Evolutionary conservation across 2,113 vertebrate species (phyloP).

Genomic region (Cebidichthys violaceus): DNA sequence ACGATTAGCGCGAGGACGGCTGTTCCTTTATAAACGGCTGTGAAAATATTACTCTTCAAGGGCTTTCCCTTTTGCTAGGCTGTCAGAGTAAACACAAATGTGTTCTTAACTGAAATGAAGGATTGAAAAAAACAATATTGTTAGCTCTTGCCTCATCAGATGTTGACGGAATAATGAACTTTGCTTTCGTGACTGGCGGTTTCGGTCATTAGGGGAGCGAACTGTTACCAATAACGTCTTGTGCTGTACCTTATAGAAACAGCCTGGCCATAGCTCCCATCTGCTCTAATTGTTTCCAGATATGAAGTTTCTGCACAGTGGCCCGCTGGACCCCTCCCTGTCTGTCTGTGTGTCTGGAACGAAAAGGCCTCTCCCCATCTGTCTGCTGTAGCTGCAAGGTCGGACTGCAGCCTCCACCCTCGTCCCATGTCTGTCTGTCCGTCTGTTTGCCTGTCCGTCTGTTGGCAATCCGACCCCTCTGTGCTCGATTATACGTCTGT

Average conservation of each 20-base stretch:
- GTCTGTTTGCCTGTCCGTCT: slow-evolving; percentile 41
- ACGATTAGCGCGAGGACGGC: slow-evolving; percentile 30
- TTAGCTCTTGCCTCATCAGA: slow-evolving; percentile 4
- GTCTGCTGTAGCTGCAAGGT: slow-evolving; percentile 69
- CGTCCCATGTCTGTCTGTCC: neutral
- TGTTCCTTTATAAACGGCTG: slow-evolving; percentile 43
- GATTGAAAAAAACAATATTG: slow-evolving; percentile 12
- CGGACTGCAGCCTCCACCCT: slow-evolving; percentile 65
- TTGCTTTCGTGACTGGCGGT: slow-evolving; percentile 11
- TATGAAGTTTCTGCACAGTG: slow-evolving; percentile 70
- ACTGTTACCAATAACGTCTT: slow-evolving; percentile 42
- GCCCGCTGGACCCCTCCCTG: slow-evolving; percentile 75
- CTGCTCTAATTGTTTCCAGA: slow-evolving; percentile 80
- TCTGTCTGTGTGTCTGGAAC: slow-evolving; percentile 75
- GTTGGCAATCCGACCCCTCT: slow-evolving; percentile 41
- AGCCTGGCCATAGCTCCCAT: slow-evolving; percentile 54
- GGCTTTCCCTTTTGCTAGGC: slow-evolving; percentile 47
- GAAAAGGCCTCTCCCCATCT: slow-evolving; percentile 66
- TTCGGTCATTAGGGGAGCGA: slow-evolving; percentile 27
- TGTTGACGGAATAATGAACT: slow-evolving; percentile 16
- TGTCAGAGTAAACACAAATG: slow-evolving; percentile 36
- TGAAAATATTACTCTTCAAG: slow-evolving; percentile 56
- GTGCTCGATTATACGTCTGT: slow-evolving; percentile 14
- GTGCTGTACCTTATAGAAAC: slow-evolving; percentile 47
- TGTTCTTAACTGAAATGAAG: slow-evolving; percentile 29